Percentiles rank a stretch among this genome's conserved stretches.
Conservation (phyloP, 1,140 invertebrate genomes). For the Cydia fagiglandana region DNA sequence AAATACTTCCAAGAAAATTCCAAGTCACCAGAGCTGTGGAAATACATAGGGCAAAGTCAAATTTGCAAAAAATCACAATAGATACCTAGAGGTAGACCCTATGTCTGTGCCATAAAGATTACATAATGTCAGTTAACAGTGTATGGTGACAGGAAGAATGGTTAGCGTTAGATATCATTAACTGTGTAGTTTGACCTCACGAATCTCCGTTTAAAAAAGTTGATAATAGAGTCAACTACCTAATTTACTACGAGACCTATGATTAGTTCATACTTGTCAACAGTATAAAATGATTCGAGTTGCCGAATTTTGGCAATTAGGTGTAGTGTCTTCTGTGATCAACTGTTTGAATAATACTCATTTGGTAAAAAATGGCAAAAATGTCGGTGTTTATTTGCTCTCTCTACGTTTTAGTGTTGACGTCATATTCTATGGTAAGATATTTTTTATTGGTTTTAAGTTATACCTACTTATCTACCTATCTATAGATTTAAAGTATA, state of each 20-base stretch:
- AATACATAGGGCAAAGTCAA: no score
- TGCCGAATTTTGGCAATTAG: constrained; percentile 9
- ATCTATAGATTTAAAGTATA: no score
- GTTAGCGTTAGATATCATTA: not conserved
- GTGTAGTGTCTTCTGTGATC: not conserved
- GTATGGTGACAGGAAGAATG: not conserved
- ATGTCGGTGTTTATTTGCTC: constrained; percentile 35
- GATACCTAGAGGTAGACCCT: no score
- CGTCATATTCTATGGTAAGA: constrained; percentile 36
- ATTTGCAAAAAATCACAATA: no score
- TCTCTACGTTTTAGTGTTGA: constrained; percentile 37
- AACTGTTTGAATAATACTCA: not conserved
- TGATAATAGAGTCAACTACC: constrained; percentile 15
- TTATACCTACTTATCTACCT: no score
- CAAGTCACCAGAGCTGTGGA: no score
- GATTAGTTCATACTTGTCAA: constrained; percentile 8
- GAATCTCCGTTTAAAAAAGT: not conserved
- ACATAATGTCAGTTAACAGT: not conserved
- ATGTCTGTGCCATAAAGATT: no score
- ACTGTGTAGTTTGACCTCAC: constrained; percentile 18
- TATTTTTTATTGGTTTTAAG: no score
- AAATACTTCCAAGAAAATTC: no score
- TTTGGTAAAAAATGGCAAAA: constrained; percentile 41
- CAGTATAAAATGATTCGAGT: constrained; percentile 16
- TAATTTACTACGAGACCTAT: constrained; percentile 3